Conservation (phyloP, 1,140 invertebrate genomes). For the Tetraneura akinire region DNA sequence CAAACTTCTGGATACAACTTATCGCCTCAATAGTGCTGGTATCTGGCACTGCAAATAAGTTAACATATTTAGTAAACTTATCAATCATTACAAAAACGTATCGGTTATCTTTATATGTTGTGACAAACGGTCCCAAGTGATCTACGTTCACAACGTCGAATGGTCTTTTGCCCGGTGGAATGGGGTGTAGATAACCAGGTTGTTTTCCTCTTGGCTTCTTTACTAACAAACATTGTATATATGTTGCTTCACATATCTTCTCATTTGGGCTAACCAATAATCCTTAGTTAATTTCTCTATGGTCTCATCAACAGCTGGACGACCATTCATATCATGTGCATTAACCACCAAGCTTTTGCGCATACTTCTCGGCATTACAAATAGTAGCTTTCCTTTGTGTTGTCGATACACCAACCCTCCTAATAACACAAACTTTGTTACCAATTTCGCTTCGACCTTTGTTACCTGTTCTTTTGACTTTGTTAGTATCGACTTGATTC, state of each 20-base stretch:
- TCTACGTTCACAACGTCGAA: background rate
- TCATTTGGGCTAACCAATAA: background rate
- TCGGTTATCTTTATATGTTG: background rate
- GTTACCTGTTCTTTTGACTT: background rate
- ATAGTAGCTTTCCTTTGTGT: background rate
- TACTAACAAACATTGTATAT: background rate
- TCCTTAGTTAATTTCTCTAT: background rate
- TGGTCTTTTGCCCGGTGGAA: background rate
- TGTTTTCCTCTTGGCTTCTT: background rate
- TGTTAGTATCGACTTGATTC: no score
- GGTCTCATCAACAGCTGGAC: background rate
- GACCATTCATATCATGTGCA: background rate
- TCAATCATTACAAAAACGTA: conserved; percentile 6
- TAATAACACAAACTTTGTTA: no score
- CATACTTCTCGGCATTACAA: background rate
- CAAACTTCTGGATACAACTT: background rate
- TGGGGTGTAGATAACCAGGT: background rate
- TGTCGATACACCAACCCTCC: background rate
- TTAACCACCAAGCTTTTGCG: background rate
- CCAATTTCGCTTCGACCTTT: background rate
- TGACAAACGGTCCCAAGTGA: conserved; percentile 12
- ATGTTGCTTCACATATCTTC: background rate
- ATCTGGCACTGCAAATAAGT: background rate
- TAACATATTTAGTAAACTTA: conserved; percentile 15
- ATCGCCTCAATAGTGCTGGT: background rate